Percentiles rank a stretch among this genome's conserved stretches.
Evolutionary conservation across 1,140 invertebrate genomes (phyloP).

Genomic region (Notospermus geniculatus): DNA sequence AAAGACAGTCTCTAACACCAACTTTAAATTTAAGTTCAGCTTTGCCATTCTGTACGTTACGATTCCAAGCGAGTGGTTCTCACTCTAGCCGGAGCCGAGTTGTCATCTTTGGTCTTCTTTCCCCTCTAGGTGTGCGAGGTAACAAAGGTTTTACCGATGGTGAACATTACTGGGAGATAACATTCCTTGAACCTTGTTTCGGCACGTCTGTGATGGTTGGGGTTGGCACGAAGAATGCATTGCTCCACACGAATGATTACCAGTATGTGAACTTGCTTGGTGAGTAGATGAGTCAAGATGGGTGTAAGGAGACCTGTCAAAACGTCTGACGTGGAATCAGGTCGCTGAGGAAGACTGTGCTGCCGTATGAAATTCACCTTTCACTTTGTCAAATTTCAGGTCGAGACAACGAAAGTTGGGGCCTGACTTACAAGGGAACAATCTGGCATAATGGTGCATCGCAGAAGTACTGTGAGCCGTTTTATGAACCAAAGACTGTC

Average conservation of each 20-base stretch:
- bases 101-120: not conserved
- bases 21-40: not conserved
- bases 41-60: not conserved
- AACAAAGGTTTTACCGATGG: constrained; percentile 38
- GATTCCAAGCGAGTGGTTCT: not conserved
- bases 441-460: constrained; percentile 36
- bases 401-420: constrained; percentile 41
- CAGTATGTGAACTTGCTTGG: constrained; percentile 40
- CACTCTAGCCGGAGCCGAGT: not conserved
- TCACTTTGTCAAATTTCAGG: constrained; percentile 24
- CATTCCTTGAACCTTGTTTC: constrained; percentile 37
- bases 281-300: constrained; percentile 18
- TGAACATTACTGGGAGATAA: constrained; percentile 43
- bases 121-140: constrained; percentile 35
- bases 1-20: no score
- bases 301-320: not conserved
- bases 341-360: no score
- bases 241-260: constrained; percentile 29
- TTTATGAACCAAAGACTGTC: constrained; percentile 34
- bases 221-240: constrained; percentile 37
- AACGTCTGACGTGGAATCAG: no score
- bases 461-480: constrained; percentile 35
- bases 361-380: not conserved
- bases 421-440: constrained; percentile 40
- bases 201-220: constrained; percentile 45